Base-by-base conservation (phyloP, 2,888 invertebrate genomes). In the Netelia virgata region DNA sequence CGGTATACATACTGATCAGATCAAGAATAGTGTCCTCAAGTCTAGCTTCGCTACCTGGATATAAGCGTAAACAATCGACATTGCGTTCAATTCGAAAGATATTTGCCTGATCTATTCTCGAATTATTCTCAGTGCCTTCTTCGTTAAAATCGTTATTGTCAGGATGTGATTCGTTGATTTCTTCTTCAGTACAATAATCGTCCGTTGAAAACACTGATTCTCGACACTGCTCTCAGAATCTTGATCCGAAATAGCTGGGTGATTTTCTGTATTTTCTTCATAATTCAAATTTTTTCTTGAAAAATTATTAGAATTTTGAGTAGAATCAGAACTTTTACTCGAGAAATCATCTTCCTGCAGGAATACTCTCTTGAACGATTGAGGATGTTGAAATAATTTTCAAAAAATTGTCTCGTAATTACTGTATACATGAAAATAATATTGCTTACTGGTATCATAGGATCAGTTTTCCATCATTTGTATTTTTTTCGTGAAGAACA, bases 1-100 rank as follows among this genome's bases (percentile, higher is more conserved):
- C 23, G 14, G 57, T 16, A 66, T 81, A 81, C 50, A 36, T 59
- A 63, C 47, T 43, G 41, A 74, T 57, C 18, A 74, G 41, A 41
- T 63, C 16, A 18, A 63, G 59, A 70, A 78, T 50, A 66, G 68
- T 28, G 28, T 68, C 66, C 68, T 76, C 66, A 63, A 63, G 23
- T 28, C 23, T 63, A 16, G 16, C 28, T 14, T 63, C 63, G 28
- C 63, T 28, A 63, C 23, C 63, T 28, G 20, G 23, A 63, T 63
- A 63, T 63, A 63, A 50, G 50, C 50, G 50, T 14, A 50, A 50
- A 50, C 50, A 3, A 50, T 50, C 50, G n/a, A 50, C 50, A 50
- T 50, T 50, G 50, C 50, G 50, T 50, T 50, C 50, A 50, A 50
- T 50, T 50, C 50, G 50, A 50, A 50, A 50, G 9, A 50, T 61